Evolutionary conservation across 2,113 vertebrate genomes (phyloP).

Genomic region (Pelodiscus sinensis): DNA sequence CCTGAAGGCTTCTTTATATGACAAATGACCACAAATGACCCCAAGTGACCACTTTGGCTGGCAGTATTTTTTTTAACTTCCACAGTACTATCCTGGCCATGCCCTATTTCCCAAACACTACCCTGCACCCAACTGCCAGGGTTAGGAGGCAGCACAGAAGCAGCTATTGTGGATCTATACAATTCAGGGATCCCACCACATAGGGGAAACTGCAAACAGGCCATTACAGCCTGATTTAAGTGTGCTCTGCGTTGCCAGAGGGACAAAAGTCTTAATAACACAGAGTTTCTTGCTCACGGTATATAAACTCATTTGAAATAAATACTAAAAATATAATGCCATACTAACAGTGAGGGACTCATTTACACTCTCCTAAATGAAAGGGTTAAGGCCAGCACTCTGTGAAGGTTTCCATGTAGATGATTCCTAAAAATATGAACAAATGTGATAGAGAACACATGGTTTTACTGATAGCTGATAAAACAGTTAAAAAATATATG

Average conservation of each 20-base stretch:
- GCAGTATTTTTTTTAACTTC: neutral
- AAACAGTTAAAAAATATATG: conserved; percentile 19
- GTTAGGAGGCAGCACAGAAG: neutral
- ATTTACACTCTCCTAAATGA: conserved; percentile 22
- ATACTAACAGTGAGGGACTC: conserved; percentile 27
- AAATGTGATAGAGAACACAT: conserved; percentile 8
- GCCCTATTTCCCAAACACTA: neutral
- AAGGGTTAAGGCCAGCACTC: conserved; percentile 37
- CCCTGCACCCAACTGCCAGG: rapidly evolving
- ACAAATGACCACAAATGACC: neutral
- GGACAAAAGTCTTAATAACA: neutral
- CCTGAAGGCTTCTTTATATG: neutral
- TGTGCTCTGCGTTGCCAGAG: neutral
- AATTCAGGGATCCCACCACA: neutral
- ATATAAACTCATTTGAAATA: neutral
- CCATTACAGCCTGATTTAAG: neutral
- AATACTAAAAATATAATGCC: conserved; percentile 30
- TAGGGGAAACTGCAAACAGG: neutral
- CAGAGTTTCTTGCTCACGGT: conserved; percentile 22
- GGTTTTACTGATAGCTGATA: conserved; percentile 37
- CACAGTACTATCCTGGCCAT: neutral
- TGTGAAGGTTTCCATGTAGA: conserved; percentile 24
- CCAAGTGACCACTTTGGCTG: neutral
- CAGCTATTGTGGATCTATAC: neutral
- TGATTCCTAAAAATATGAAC: conserved; percentile 30